Conservation (phyloP, 2,113 vertebrate species). For the Xiphophorus hellerii region DNA sequence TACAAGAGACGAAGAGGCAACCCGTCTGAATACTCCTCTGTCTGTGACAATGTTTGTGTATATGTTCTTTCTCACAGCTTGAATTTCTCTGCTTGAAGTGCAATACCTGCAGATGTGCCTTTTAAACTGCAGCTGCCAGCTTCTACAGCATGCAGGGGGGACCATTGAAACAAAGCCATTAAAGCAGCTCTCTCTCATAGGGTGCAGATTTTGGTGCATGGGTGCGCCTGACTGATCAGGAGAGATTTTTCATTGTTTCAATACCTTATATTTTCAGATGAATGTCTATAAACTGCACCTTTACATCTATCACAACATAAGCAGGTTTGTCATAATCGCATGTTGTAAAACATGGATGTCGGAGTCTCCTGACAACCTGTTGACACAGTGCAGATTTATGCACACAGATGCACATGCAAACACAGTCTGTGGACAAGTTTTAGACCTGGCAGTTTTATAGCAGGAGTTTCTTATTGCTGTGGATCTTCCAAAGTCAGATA, state of each 20-base stretch:
- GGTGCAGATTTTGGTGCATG: conserved; percentile 28
- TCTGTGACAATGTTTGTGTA: conserved; percentile 36
- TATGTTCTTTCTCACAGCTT: conserved; percentile 52
- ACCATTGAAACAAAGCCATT: conserved; percentile 77
- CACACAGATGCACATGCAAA: conserved; percentile 27
- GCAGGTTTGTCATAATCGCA: conserved; percentile 45
- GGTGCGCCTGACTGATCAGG: conserved; percentile 31
- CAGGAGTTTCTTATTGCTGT: conserved; percentile 64
- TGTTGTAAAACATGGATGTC: conserved; percentile 58
- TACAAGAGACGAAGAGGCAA: conserved; percentile 16
- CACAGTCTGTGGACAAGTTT: conserved; percentile 27
- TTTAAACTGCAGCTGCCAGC: conserved; percentile 64
- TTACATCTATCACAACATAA: conserved; percentile 36
- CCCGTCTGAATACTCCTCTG: conserved; percentile 41
- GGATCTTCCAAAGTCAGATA: conserved; percentile 72
- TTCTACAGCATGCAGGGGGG: conserved; percentile 59
- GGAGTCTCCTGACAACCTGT: conserved; percentile 66
- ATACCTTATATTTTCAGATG: background rate
- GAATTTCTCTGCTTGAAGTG: conserved; percentile 69
- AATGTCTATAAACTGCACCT: conserved; percentile 1
- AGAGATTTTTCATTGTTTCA: conserved; percentile 28
- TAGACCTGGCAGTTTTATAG: conserved; percentile 39
- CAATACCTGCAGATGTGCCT: conserved; percentile 79
- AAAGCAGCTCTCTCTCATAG: conserved; percentile 52
- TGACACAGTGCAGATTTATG: conserved; percentile 69